Evolutionary conservation across 2,797 vertebrate species (phyloP).

Genomic region (Rhyacichthys aspro): DNA sequence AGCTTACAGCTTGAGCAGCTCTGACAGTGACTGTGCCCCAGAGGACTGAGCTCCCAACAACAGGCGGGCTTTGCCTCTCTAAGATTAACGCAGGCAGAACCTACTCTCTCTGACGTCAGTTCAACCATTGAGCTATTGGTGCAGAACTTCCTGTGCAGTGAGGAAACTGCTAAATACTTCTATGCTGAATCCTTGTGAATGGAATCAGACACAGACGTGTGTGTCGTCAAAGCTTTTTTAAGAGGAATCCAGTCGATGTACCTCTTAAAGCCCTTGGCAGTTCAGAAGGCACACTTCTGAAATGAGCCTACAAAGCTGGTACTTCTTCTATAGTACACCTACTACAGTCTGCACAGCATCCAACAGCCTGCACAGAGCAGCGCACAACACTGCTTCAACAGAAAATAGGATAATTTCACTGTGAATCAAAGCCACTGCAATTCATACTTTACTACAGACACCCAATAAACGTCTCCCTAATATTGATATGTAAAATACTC

Average conservation of each 20-base stretch:
- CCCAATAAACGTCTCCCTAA: no score
- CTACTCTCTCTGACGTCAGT: conserved; percentile 22
- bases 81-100: conserved; percentile 18
- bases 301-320: conserved; percentile 42
- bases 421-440: background rate
- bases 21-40: conserved; percentile 26
- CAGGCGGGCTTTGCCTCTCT: conserved; percentile 26
- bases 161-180: conserved; percentile 6
- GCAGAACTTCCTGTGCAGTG: background rate
- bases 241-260: conserved; percentile 48
- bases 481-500: no score
- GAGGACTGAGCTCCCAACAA: conserved; percentile 30
- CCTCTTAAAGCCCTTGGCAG: conserved; percentile 45
- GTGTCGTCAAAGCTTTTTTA: conserved; percentile 45
- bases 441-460: background rate
- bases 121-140: background rate
- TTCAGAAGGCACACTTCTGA: conserved; percentile 47
- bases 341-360: conserved; percentile 45
- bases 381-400: conserved; percentile 11
- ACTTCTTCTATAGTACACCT: conserved; percentile 59
- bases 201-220: conserved; percentile 17
- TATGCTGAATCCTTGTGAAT: conserved; percentile 32
- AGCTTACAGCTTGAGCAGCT: conserved; percentile 30
- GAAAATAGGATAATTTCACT: conserved; percentile 10
- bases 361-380: conserved; percentile 22